phyloP scores from a whole-genome alignment of 2,888 invertebrate genomes.

The Athrips mouffetella region DNA sequence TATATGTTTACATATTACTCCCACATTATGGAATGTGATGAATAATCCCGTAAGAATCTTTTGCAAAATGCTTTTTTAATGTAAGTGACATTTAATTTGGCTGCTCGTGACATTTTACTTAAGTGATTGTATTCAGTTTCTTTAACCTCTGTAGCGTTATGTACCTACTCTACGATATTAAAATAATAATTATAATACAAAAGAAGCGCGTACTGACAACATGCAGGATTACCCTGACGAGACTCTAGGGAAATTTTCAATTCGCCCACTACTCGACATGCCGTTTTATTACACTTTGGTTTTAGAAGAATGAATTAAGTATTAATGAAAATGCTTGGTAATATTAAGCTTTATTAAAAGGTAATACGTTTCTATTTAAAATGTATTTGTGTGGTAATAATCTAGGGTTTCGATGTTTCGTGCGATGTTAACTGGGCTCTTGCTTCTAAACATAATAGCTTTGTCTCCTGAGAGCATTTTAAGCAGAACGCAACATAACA shows the following conservation, averaged over 20 bases:
- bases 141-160: too few relatives aligned
- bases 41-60: too few relatives aligned
- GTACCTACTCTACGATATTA: not conserved
- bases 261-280: conserved; percentile 31
- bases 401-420: conserved; percentile 28
- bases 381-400: conserved; percentile 24
- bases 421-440: conserved; percentile 34
- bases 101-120: too few relatives aligned
- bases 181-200: conserved; percentile 19
- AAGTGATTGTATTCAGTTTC: too few relatives aligned
- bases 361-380: conserved; percentile 24
- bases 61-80: too few relatives aligned
- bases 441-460: conserved; percentile 19
- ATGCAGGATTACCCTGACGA: conserved; percentile 29
- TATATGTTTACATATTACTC: too few relatives aligned
- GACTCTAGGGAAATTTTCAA: conserved; percentile 36
- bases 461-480: conserved; percentile 21
- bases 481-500: too few relatives aligned
- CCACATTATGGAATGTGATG: too few relatives aligned
- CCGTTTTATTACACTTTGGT: conserved; percentile 29
- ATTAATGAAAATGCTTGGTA: conserved; percentile 12
- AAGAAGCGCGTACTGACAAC: conserved; percentile 29
- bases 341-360: conserved; percentile 20
- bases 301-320: conserved; percentile 26
- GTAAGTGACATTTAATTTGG: too few relatives aligned